Percentiles rank a stretch among this genome's conserved stretches.
These are phyloP conservation scores for Psilopsiagon aurifrons DNA, from an alignment of 2,113 vertebrate species.

Conservation along the genomic window DNA sequence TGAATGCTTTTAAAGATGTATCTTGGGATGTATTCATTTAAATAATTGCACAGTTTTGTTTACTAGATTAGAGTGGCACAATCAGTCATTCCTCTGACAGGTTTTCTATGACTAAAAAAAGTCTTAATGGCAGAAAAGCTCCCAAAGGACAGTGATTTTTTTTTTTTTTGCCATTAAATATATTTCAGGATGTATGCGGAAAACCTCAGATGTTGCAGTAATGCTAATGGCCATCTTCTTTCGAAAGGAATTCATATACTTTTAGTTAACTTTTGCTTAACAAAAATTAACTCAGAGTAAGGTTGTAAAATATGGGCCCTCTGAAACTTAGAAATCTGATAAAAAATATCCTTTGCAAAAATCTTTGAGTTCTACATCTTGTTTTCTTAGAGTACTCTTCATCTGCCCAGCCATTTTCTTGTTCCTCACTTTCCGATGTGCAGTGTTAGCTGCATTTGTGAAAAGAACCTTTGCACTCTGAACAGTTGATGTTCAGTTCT, in stretches of 20 bases:
- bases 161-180: background rate
- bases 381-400: background rate
- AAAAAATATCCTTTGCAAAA: background rate
- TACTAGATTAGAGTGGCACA: background rate
- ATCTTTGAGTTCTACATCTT: background rate
- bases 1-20: background rate
- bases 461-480: background rate
- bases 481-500: background rate
- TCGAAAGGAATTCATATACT: background rate
- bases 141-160: background rate
- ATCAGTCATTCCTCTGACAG: background rate
- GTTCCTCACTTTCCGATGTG: background rate
- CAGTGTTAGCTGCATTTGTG: background rate
- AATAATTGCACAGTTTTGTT: background rate
- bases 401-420: background rate
- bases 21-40: background rate
- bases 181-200: background rate
- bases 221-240: background rate
- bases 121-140: background rate
- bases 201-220: background rate
- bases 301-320: background rate
- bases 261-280: background rate
- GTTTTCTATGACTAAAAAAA: background rate
- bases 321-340: background rate
- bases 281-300: background rate